A percentile compares a stretch with the other conserved stretches of the same genome.
These are phyloP conservation scores for Myoxocephalus aenaeus DNA, from an alignment of 2,797 vertebrate genomes.

Conservation along the genomic window DNA sequence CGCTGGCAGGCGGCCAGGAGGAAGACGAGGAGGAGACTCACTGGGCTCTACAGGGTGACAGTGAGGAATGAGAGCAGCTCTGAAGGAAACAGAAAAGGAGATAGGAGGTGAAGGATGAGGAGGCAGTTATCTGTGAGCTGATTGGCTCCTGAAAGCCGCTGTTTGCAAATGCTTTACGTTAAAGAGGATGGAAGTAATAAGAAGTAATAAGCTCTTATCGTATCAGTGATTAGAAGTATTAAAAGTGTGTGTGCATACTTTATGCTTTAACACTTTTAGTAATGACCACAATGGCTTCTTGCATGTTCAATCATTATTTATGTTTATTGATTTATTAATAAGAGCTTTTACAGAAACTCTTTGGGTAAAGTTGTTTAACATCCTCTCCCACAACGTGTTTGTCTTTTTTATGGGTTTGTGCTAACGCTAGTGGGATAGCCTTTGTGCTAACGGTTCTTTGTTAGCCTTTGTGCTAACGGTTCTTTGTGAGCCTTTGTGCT, in stretches of 20 bases:
- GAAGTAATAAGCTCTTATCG: slow-evolving; percentile 8
- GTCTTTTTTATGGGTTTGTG: no score
- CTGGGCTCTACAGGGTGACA: slow-evolving; percentile 15
- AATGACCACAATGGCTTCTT: not conserved
- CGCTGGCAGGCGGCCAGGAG: no score
- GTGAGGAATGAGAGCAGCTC: slow-evolving; percentile 30
- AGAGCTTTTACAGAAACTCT: not conserved
- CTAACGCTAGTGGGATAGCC: no score
- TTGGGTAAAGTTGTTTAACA: no score
- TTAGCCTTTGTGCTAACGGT: no score
- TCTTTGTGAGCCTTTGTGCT: no score
- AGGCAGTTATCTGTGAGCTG: slow-evolving; percentile 19
- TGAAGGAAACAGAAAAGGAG: slow-evolving; percentile 24
- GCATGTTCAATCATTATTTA: not conserved
- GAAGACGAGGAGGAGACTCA: slow-evolving; percentile 25
- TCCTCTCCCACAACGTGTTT: no score
- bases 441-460: no score
- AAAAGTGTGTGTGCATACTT: not conserved
- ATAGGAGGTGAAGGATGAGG: slow-evolving; percentile 49
- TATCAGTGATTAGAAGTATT: slow-evolving; percentile 9
- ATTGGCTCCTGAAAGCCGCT: slow-evolving; percentile 7
- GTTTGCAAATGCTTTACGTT: slow-evolving; percentile 41
- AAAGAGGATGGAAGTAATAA: not conserved
- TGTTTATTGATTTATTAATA: not conserved
- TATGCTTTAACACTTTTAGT: not conserved